A percentile compares a stretch with the other conserved stretches of the same genome.
Conservation (phyloP, 2,113 vertebrate species). For the Riparia riparia region DNA sequence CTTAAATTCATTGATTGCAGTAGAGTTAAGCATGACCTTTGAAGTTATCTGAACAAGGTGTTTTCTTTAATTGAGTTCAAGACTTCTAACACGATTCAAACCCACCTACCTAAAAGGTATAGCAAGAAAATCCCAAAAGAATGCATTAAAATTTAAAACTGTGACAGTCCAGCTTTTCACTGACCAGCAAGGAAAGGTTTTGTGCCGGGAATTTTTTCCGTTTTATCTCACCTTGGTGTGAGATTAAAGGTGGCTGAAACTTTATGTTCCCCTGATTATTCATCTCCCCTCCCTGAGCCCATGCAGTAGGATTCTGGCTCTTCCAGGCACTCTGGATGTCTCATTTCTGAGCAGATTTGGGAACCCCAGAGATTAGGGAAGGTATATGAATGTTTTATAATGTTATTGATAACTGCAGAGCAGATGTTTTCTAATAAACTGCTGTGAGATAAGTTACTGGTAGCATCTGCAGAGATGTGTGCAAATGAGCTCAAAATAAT, state of each 20-base stretch:
- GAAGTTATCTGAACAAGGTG: neutral
- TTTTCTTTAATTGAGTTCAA: neutral
- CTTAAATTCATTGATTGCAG: neutral
- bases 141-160: neutral
- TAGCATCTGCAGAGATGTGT: neutral
- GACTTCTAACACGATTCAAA: neutral
- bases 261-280: neutral
- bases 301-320: neutral
- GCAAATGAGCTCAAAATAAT: constrained; percentile 43
- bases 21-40: neutral
- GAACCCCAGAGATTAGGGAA: neutral
- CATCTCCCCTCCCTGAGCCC: neutral
- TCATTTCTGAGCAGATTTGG: neutral
- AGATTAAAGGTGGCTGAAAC: neutral
- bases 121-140: neutral
- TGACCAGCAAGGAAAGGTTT: neutral
- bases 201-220: neutral
- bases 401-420: constrained; percentile 38
- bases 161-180: neutral
- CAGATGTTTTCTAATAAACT: constrained; percentile 14
- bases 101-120: neutral
- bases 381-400: constrained; percentile 54
- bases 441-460: constrained; percentile 36
- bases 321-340: neutral
- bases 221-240: neutral